Evolutionary conservation across 2,113 vertebrate genomes (phyloP).

Genomic region (Eublepharis macularius): DNA sequence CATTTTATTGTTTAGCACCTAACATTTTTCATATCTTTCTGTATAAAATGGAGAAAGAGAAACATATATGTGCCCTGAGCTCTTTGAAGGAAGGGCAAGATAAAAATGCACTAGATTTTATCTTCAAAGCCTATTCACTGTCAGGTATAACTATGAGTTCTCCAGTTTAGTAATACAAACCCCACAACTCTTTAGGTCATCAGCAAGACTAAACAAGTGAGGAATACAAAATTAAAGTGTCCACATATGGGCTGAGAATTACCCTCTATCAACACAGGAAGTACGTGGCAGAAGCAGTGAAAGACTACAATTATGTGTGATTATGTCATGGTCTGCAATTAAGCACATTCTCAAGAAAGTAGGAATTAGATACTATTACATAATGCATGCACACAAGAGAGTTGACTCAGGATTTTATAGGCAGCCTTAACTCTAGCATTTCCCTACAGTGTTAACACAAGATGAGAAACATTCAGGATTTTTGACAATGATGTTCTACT

Average conservation of each 20-base stretch:
- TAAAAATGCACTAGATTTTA: background rate
- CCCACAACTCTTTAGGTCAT: background rate
- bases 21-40: background rate
- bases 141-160: background rate
- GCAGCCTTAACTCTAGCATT: background rate
- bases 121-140: background rate
- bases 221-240: background rate
- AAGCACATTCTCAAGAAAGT: background rate
- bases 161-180: background rate
- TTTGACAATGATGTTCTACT: too few relatives aligned
- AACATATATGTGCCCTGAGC: too few relatives aligned
- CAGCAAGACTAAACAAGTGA: background rate
- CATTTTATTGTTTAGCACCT: background rate
- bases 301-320: slow-evolving; percentile 2
- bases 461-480: background rate
- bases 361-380: slow-evolving; percentile 11
- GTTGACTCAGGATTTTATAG: background rate
- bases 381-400: background rate
- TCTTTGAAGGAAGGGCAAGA: too few relatives aligned
- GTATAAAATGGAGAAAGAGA: too few relatives aligned
- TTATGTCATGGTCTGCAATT: slow-evolving; percentile 2
- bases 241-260: background rate
- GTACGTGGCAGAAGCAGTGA: background rate
- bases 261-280: background rate
- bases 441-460: background rate